These are phyloP conservation scores for Machimus rusticus DNA, from an alignment of 2,888 invertebrate genomes.

Conservation along the genomic window DNA sequence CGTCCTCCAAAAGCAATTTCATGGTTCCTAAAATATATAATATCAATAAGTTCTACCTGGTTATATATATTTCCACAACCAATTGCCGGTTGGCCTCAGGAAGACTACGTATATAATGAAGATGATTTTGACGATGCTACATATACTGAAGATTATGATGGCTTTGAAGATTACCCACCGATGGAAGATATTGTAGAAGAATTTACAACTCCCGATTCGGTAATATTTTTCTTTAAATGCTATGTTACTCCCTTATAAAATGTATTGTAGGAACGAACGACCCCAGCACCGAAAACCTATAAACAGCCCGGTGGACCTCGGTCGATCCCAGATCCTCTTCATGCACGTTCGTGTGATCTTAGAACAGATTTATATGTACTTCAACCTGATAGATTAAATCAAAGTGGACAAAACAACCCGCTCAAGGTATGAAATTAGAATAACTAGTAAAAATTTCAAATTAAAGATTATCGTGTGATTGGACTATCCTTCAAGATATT, in stretches of 20 bases:
- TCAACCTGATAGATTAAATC: constrained; percentile 81
- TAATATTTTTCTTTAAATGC: constrained; percentile 46
- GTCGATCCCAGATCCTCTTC: constrained; percentile 66
- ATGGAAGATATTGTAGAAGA: constrained; percentile 48
- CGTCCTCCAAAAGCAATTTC: constrained; percentile 56
- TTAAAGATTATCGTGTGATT: neutral
- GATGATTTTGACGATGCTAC: constrained; percentile 60
- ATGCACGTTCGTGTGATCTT: constrained; percentile 83
- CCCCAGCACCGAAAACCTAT: constrained; percentile 59
- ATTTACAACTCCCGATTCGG: constrained; percentile 60
- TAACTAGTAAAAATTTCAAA: neutral
- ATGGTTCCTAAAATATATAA: constrained; percentile 58
- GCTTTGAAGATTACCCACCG: constrained; percentile 58
- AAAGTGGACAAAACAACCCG: constrained; percentile 80
- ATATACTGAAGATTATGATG: constrained; percentile 60
- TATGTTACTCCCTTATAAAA: neutral
- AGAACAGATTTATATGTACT: constrained; percentile 86
- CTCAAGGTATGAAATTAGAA: constrained; percentile 66
- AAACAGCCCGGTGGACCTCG: constrained; percentile 58
- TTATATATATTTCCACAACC: constrained; percentile 57
- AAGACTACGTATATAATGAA: constrained; percentile 59
- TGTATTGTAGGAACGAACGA: constrained; percentile 57
- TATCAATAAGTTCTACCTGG: constrained; percentile 59
- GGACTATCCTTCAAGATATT: neutral
- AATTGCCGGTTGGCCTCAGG: constrained; percentile 60